A percentile compares a stretch with the other conserved stretches of the same genome.
Conservation (phyloP, 2,797 vertebrate genomes). For the Argentina silus region DNA sequence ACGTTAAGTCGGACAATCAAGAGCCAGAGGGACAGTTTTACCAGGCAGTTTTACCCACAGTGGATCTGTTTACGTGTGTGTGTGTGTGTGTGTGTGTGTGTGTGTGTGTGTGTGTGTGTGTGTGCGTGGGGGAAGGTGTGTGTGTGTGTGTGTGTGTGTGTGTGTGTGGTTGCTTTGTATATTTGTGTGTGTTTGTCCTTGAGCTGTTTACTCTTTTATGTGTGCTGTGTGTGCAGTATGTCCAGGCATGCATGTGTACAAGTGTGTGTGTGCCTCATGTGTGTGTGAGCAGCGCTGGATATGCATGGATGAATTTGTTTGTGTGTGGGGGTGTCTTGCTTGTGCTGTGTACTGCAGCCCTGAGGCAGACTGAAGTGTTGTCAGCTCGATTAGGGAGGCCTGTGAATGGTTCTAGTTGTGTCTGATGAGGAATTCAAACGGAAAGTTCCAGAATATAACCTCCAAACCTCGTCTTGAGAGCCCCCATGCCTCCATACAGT, state of each 20-base stretch:
- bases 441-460: conserved; percentile 27
- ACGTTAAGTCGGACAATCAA: too few species aligned
- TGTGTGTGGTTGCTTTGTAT: conserved; percentile 36
- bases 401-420: conserved; percentile 27
- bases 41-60: not conserved
- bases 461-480: conserved; percentile 12
- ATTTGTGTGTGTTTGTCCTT: conserved; percentile 16
- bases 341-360: not conserved
- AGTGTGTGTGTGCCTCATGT: not conserved
- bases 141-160: conserved; percentile 3
- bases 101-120: not conserved
- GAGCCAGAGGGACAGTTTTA: not conserved
- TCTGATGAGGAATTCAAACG: conserved; percentile 20
- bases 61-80: conserved; percentile 8
- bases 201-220: not conserved
- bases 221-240: not conserved
- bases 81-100: conserved; percentile 45
- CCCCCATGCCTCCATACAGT: too few species aligned
- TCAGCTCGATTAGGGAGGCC: conserved; percentile 21
- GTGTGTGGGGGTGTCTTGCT: not conserved
- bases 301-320: not conserved
- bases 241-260: not conserved
- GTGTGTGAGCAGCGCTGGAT: not conserved
- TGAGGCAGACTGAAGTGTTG: conserved; percentile 22
- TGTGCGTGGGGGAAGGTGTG: not conserved